These are phyloP conservation scores for Sinopyrophorus schimmeli DNA, from an alignment of 2,888 invertebrate genomes.

Conservation along the genomic window DNA sequence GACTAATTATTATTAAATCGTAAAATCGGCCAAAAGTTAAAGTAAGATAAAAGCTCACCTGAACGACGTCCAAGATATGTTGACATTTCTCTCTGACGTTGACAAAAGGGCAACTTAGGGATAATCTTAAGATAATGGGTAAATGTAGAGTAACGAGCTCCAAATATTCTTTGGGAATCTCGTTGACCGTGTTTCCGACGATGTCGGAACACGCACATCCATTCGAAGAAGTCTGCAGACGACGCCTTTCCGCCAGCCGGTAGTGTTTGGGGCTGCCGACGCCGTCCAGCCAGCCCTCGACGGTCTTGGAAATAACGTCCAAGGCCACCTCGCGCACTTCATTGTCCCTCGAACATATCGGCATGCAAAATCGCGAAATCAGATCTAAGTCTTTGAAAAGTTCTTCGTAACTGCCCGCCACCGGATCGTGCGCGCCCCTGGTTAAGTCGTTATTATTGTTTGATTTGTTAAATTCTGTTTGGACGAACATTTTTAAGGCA, in stretches of 20 bases:
- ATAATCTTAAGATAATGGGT: conserved; percentile 62
- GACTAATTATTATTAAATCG: too few relatives aligned
- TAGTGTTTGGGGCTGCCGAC: conserved; percentile 58
- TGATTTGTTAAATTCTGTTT: conserved; percentile 50
- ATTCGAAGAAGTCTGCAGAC: conserved; percentile 51
- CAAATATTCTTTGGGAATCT: conserved; percentile 57
- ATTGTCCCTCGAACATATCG: conserved; percentile 59
- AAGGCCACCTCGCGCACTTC: conserved; percentile 58
- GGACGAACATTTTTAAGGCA: conserved; percentile 50
- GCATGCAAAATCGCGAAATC: conserved; percentile 58
- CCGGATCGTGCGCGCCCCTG: conserved; percentile 34
- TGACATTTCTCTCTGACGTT: conserved; percentile 63
- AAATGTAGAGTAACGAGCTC: conserved; percentile 60
- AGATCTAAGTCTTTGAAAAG: conserved; percentile 55
- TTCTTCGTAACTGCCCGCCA: conserved; percentile 42
- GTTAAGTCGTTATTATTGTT: conserved; percentile 50
- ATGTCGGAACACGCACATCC: conserved; percentile 54
- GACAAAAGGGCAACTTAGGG: conserved; percentile 63
- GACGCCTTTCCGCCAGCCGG: conserved; percentile 47
- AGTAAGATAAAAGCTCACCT: conserved; percentile 53
- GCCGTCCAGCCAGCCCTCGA: conserved; percentile 60
- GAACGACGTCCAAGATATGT: conserved; percentile 61
- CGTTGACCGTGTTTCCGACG: conserved; percentile 52
- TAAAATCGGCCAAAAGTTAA: too few relatives aligned
- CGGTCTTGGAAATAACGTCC: conserved; percentile 58